Conservation (phyloP, 1,140 invertebrate species). For the Octopus sinensis region DNA sequence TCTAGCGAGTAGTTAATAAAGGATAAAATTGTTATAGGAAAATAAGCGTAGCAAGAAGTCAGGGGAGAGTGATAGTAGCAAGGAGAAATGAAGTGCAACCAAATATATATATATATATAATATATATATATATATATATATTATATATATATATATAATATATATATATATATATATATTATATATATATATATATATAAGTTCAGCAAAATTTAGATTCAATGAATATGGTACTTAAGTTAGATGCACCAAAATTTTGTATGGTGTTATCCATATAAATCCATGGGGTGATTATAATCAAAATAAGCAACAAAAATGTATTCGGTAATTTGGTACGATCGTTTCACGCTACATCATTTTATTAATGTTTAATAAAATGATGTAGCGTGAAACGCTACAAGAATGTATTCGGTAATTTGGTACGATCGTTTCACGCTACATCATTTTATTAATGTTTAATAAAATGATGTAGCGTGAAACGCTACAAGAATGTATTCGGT, state of each 20-base stretch:
- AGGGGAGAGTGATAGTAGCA: no score
- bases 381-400: no score
- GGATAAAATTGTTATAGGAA: no score
- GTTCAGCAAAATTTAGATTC: no score
- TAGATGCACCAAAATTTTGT: not conserved
- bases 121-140: not conserved
- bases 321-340: not conserved
- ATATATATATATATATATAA: not conserved
- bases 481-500: no score
- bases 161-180: not conserved
- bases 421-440: no score
- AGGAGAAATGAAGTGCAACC: no score
- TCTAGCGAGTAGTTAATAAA: no score
- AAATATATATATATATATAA: slow-evolving; percentile 1
- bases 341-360: not conserved
- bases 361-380: not conserved
- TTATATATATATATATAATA: not conserved
- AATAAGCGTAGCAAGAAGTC: no score
- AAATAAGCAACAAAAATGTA: not conserved
- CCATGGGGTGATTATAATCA: not conserved
- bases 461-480: no score
- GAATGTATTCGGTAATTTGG: no score
- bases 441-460: no score
- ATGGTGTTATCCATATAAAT: not conserved
- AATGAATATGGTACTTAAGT: not conserved